Conservation (phyloP, 2,797 vertebrate genomes). For the Gymnothorax javanicus region DNA sequence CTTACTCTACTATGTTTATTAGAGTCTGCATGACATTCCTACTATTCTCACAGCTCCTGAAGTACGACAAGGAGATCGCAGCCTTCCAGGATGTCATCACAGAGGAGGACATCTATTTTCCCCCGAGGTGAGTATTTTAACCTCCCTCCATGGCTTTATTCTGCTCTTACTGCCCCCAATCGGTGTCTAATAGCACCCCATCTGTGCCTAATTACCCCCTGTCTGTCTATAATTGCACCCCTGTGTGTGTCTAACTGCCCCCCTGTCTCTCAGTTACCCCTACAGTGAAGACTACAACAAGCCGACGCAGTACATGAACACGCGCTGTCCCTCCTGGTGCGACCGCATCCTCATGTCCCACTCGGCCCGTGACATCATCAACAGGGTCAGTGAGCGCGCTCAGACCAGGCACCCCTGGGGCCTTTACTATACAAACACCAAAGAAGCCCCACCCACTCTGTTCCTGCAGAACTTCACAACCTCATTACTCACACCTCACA, state of each 20-base stretch:
- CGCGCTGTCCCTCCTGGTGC: constrained; percentile 83
- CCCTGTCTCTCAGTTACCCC: constrained; percentile 71
- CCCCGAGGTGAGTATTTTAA: constrained; percentile 70
- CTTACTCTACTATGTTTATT: not conserved
- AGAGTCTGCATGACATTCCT: not conserved
- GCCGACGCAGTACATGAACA: constrained; percentile 82
- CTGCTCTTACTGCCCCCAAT: not conserved
- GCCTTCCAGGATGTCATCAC: constrained; percentile 69
- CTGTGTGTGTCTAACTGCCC: too few species aligned
- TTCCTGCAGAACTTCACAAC: too few species aligned
- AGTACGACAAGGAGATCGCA: constrained; percentile 76
- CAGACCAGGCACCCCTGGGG: not conserved
- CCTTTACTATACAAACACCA: too few species aligned
- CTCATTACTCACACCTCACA: too few species aligned
- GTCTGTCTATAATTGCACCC: not conserved
- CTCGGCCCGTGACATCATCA: constrained; percentile 61
- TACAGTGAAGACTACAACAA: constrained; percentile 80
- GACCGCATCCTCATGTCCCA: constrained; percentile 82
- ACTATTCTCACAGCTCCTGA: constrained; percentile 67
- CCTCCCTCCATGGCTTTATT: not conserved
- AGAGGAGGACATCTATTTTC: constrained; percentile 78
- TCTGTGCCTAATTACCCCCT: too few species aligned
- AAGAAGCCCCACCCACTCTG: too few species aligned
- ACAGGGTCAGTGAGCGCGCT: constrained; percentile 59
- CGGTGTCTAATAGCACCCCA: too few species aligned